These are phyloP conservation scores for Lumbricus terrestris DNA, from an alignment of 2,888 invertebrate species.

Conservation along the genomic window DNA sequence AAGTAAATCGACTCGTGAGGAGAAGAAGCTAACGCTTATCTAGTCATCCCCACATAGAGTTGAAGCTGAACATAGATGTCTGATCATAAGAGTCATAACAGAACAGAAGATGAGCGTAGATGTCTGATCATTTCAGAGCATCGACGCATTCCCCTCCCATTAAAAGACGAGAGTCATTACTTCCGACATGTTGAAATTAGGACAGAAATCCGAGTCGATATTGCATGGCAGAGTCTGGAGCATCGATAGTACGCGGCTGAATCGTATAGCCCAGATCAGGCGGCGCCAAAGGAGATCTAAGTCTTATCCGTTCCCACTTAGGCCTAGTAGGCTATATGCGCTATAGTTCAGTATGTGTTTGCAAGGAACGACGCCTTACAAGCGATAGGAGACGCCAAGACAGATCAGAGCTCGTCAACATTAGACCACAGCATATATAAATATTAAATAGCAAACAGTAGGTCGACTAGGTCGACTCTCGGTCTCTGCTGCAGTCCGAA, in stretches of 20 bases:
- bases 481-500: too few relatives aligned
- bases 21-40: too few relatives aligned
- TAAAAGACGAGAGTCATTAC: neutral
- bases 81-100: too few relatives aligned
- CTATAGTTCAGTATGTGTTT: too few relatives aligned
- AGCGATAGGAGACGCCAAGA: too few relatives aligned
- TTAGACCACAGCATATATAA: too few relatives aligned
- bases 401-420: neutral
- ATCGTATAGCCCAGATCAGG: neutral
- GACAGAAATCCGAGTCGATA: neutral
- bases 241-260: neutral
- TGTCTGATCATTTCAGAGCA: neutral
- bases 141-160: neutral
- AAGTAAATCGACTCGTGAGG: too few relatives aligned
- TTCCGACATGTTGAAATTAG: conserved; percentile 3
- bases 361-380: too few relatives aligned
- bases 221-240: neutral
- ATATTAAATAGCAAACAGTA: too few relatives aligned
- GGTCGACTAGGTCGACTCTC: too few relatives aligned
- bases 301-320: neutral
- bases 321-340: neutral
- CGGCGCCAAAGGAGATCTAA: neutral
- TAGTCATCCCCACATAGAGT: too few relatives aligned
- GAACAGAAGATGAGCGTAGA: neutral
- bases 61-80: neutral